Evolutionary conservation across 2,113 vertebrate genomes (phyloP).

Genomic region (Apodemus sylvaticus): DNA sequence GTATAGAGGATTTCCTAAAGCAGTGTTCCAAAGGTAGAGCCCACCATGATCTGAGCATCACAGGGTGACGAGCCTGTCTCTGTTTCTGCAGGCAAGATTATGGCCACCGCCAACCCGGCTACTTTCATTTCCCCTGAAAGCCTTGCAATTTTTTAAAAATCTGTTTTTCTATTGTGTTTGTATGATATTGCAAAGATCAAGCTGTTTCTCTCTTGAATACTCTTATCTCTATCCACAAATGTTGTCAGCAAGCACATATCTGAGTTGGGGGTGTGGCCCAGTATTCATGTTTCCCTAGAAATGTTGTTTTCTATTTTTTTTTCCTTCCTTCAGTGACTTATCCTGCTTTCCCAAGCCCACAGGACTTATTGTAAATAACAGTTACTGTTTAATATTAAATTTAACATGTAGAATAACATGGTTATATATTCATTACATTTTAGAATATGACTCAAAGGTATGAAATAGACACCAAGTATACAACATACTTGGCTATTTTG

Average conservation of each 20-base stretch:
- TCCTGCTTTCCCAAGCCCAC: neutral
- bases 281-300: neutral
- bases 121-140: neutral
- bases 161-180: fast-evolving
- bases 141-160: neutral
- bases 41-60: neutral
- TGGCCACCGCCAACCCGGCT: neutral
- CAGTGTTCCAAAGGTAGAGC: neutral
- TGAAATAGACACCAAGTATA: neutral
- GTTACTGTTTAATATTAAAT: neutral
- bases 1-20: neutral
- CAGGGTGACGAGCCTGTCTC: neutral
- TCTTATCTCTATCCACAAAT: fast-evolving
- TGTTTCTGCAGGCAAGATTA: neutral
- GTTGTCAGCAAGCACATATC: neutral
- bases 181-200: fast-evolving
- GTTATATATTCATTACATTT: neutral
- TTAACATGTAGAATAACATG: neutral
- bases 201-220: neutral
- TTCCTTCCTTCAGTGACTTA: neutral
- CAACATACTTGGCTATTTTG: neutral
- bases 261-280: neutral
- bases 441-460: neutral
- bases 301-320: neutral
- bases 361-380: neutral